These are phyloP conservation scores for Naja naja DNA, from an alignment of 2,113 vertebrate genomes.

Conservation along the genomic window DNA sequence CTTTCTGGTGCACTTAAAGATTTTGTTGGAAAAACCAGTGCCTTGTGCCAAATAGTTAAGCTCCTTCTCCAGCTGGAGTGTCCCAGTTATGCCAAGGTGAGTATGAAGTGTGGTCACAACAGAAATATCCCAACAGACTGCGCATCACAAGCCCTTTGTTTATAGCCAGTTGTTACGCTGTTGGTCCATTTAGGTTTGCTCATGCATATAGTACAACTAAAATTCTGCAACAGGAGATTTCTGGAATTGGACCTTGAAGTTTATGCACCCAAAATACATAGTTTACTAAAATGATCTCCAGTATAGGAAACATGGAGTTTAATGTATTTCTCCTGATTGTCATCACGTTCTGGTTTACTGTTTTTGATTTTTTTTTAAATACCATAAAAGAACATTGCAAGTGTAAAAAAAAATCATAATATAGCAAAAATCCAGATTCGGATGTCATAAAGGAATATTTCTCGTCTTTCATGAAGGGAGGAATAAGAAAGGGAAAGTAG, in stretches of 20 bases:
- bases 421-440: background rate
- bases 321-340: background rate
- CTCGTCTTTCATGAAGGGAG: background rate
- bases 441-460: background rate
- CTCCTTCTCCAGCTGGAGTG: conserved; percentile 79
- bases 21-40: conserved; percentile 49
- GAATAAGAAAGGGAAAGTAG: background rate
- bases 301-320: background rate
- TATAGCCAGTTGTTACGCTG: background rate
- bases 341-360: background rate
- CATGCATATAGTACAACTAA: background rate
- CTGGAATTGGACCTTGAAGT: background rate
- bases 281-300: background rate
- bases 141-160: background rate
- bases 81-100: conserved; percentile 79
- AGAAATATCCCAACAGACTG: background rate
- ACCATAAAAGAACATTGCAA: background rate
- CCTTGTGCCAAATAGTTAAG: conserved; percentile 76
- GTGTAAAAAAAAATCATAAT: too few relatives aligned
- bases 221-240: background rate
- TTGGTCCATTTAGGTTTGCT: background rate
- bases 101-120: background rate
- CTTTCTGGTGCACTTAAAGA: conserved; percentile 70
- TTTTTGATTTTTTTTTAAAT: background rate
- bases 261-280: background rate